Evolutionary conservation across 2,797 vertebrate species (phyloP), one percentile per base, ranked within the genome.

Genomic region (Macropus fuliginosus): DNA sequence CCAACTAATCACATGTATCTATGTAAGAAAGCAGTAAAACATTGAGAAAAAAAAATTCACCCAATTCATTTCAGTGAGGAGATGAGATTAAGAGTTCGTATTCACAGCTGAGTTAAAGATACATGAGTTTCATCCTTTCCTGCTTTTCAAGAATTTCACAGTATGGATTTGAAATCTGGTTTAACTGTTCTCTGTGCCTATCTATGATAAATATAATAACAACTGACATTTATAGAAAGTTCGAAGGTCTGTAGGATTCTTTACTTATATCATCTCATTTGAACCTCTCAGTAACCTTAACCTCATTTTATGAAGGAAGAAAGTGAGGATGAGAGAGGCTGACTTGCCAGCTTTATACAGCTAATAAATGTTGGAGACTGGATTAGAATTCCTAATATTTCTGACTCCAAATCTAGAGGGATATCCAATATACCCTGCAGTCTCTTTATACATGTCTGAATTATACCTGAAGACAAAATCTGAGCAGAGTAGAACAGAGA

Each of bases 391-490:
- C 21, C 74, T n/a, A 14, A 66, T 66, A 14, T n/a, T 14, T 27
- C 34, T 16, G 31, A n/a, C 34, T 66, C 34, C 62, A 66, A 18
- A n/a, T 66, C 34, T 66, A 81, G 21, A 81, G 40, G 9, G 21
- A 13, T 46, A 46, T 81, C 74, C 29, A 46, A 6, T 81, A 46
- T 81, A 81, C n/a, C 9, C 46, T 27, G 21, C 46, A 46, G 5
- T 55, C 10, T 95, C 57, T 94, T 50, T 94, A 31, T 12, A 66
- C 93, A 97, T 27, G 27, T 94, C 55, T 55, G 12, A 95, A 94
- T 94, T 91, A 27, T 8, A 92, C 95, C 91, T 92, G 55, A 96
- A 97, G 94, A 95, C 34, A 96, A 95, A 96, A 96, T 0, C 8
- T 97, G 52, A 0, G 0, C 66, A 92, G 40, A 97, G 93, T 28